Base-by-base conservation (phyloP, 2,888 invertebrate genomes). In the Cacoxenus indagator region DNA sequence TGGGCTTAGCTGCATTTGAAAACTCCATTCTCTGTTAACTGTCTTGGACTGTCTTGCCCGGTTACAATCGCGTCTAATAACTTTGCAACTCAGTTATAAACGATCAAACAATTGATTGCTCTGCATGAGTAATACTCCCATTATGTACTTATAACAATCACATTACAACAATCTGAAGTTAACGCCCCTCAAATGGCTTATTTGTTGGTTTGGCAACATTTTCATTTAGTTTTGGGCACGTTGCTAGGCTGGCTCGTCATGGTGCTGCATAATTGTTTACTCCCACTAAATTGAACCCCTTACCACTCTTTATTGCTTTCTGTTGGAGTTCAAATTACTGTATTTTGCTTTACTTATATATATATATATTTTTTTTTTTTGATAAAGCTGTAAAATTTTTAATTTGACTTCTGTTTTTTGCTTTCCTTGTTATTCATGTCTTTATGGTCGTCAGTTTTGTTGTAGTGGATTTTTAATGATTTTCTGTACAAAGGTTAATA, bases 341-440 rank as follows among this genome's bases (percentile, higher is more conserved):
- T 37, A 37, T 70, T 62, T 19, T 31, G n/a, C n/a, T n/a, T n/a
- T n/a, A n/a, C n/a, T n/a, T n/a, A n/a, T n/a, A n/a, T n/a, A n/a
- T n/a, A n/a, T n/a, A n/a, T n/a, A n/a, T n/a, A n/a, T n/a, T n/a
- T n/a, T n/a, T n/a, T 19, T 17, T 27, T 19, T 27, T 29, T 67
- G 70, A 71, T 75, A 70, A 74, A 78, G 79, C 78, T 74, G 78
- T 79, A 78, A 78, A 81, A 81, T 79, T 79, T 79, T 79, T 78
- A 73, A 81, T 75, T 79, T 79, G 68, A 79, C 78, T 78, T 71
- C 81, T 76, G 81, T 74, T 67, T 78, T 76, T 72, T 76, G 69
- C 71, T 75, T 11, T 37, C 37, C 9, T 37, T 37, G 37, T 37
- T 37, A 14, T 37, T 37, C 14, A 37, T 37, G 14, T 37, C 8